Base-by-base conservation (phyloP, 2,888 invertebrate species). In the Apamea epomidion region DNA sequence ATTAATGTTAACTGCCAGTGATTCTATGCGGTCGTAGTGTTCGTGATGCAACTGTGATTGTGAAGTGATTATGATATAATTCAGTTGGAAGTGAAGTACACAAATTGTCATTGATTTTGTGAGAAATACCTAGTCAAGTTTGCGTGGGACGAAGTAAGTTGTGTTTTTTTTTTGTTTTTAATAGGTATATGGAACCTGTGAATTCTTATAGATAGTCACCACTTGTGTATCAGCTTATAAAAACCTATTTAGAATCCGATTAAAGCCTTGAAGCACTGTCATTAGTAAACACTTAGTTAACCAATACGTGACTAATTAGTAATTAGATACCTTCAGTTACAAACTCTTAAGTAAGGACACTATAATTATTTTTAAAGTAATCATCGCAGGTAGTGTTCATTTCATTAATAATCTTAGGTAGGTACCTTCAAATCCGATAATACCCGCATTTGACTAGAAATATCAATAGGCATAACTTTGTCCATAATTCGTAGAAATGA, bases 81-180 rank as follows among this genome's bases (percentile, higher is more conserved):
- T 72, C 64, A 69, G 51, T 82, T 80, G 65, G 18, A 76, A 77
- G 64, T 70, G 69, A 81, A 77, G 64, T 60, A 81, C 4, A 83
- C 16, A 67, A 74, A 82, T 73, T 58, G 76, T 21, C 25, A 18
- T 32, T 64, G 85, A 78, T 76, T 85, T 87, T 60, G 70, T 76
- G 29, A 71, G 68, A 87, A 84, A 86, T 72, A 72, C n/a, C 18
- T 64, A 81, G 45, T 54, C 76, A 78, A 81, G 58, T 72, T 87
- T 71, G n/a, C 76, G 76, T 81, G 76, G 76, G 81, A 78, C 73
- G 75, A 73, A 62, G 85, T 86, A 81, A 87, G 85, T 71, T 78
- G 45, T 69, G 1, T n/a, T 6, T 16, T 32, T 58, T 64, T 77
- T 74, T 48, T 72, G 45, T 67, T 76, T 72, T 60, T 4, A 7